A percentile compares a stretch with the other conserved stretches of the same genome.
Evolutionary conservation across 2,888 invertebrate species (phyloP).

Genomic region (Caenorhabditis parvicauda): DNA sequence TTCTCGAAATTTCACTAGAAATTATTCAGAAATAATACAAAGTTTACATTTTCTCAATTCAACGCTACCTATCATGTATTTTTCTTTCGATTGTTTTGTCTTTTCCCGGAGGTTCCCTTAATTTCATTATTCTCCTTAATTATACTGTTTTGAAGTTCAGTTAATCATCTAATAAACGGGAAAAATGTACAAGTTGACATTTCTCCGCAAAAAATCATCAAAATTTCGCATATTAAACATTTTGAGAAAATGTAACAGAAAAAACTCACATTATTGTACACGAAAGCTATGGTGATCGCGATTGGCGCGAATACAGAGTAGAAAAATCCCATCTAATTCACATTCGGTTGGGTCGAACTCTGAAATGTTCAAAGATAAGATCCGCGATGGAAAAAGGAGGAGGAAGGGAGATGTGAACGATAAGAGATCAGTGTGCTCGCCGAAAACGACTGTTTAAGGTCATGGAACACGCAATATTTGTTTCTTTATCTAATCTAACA

Average conservation of each 20-base stretch:
- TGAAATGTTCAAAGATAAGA: background rate
- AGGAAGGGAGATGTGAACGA: constrained; percentile 6
- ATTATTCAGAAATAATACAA: constrained; percentile 7
- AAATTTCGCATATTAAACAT: background rate
- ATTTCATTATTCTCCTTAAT: no score
- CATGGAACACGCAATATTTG: no score
- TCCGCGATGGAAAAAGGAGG: background rate
- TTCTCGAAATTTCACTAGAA: background rate
- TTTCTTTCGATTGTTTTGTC: background rate
- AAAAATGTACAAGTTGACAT: background rate
- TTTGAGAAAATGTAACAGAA: background rate
- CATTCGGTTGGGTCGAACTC: constrained; percentile 22
- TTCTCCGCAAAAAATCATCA: background rate
- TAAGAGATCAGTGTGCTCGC: constrained; percentile 16
- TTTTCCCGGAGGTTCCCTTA: background rate
- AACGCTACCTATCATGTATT: background rate
- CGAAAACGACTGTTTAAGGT: no score
- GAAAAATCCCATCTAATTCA: constrained; percentile 29
- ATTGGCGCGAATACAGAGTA: constrained; percentile 34
- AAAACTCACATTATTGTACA: constrained; percentile 35
- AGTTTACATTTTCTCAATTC: no score
- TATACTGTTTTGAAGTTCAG: no score
- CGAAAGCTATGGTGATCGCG: constrained; percentile 26
- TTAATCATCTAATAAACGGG: no score
- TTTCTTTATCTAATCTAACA: no score